These are phyloP conservation scores for Hippocampus kuda DNA, from an alignment of 2,797 vertebrate species.

Conservation along the genomic window DNA sequence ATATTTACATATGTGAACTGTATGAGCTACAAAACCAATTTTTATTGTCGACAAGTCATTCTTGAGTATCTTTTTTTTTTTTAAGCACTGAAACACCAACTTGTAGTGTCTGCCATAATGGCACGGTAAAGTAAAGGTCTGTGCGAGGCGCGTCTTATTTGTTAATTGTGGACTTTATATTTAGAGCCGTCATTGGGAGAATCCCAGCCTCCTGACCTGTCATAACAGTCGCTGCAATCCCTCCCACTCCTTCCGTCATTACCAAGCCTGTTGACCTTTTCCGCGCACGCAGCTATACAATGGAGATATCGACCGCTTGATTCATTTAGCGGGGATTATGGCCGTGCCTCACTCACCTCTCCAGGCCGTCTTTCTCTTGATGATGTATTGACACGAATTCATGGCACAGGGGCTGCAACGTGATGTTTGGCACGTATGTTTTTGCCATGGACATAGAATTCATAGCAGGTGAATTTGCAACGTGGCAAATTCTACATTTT, in stretches of 20 bases:
- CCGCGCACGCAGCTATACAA: slow-evolving; percentile 37
- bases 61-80: not conserved
- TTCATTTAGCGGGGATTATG: slow-evolving; percentile 53
- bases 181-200: slow-evolving; percentile 42
- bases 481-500: too few species aligned
- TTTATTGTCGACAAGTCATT: not conserved
- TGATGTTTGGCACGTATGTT: not conserved
- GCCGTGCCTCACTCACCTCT: slow-evolving; percentile 25
- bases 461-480: not conserved
- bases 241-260: slow-evolving; percentile 49
- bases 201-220: slow-evolving; percentile 29
- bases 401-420: not conserved
- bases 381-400: slow-evolving; percentile 4
- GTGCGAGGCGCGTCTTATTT: slow-evolving; percentile 20
- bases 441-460: not conserved
- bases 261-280: slow-evolving; percentile 56
- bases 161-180: slow-evolving; percentile 40
- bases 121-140: not conserved
- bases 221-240: slow-evolving; percentile 33
- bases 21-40: too few species aligned
- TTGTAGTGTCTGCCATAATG: not conserved
- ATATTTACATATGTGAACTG: too few species aligned
- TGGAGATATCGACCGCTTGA: slow-evolving; percentile 49
- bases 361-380: slow-evolving; percentile 13
- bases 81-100: too few species aligned